These are phyloP conservation scores for Myoxocephalus aenaeus DNA, from an alignment of 2,797 vertebrate genomes.

Conservation along the genomic window DNA sequence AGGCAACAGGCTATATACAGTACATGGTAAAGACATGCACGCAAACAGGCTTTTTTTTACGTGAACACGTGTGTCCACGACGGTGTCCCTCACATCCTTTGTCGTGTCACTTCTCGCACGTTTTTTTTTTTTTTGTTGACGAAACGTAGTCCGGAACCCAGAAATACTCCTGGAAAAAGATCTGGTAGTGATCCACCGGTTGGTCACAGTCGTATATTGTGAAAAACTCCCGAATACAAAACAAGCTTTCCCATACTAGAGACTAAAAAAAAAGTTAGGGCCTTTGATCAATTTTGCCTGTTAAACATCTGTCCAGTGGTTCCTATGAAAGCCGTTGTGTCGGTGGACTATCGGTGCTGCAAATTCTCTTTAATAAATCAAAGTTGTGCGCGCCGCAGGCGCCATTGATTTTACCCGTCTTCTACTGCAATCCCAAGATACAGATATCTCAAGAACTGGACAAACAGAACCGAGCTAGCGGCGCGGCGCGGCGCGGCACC, in stretches of 20 bases:
- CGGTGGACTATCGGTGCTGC: neutral
- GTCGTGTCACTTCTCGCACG: neutral
- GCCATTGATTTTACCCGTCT: conserved; percentile 4
- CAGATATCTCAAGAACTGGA: neutral
- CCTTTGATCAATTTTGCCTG: neutral
- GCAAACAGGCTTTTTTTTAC: neutral
- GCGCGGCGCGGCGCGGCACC: neutral
- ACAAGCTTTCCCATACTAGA: neutral
- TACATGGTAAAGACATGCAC: neutral
- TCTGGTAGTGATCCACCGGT: neutral
- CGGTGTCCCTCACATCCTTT: neutral
- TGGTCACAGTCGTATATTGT: neutral
- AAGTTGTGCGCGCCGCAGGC: neutral
- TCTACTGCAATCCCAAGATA: neutral
- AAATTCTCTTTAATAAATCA: conserved; percentile 5
- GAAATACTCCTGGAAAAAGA: neutral
- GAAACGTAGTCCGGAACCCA: too few relatives aligned
- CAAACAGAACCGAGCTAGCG: neutral
- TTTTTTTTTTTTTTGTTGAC: neutral
- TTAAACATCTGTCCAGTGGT: neutral
- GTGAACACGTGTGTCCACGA: neutral
- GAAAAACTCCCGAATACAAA: neutral
- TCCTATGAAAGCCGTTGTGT: neutral
- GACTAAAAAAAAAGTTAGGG: neutral
- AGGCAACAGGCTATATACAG: neutral